Evolutionary conservation across 1,140 invertebrate species (phyloP), one percentile per base, ranked within the genome.

Genomic region (Drosophila tristis): DNA sequence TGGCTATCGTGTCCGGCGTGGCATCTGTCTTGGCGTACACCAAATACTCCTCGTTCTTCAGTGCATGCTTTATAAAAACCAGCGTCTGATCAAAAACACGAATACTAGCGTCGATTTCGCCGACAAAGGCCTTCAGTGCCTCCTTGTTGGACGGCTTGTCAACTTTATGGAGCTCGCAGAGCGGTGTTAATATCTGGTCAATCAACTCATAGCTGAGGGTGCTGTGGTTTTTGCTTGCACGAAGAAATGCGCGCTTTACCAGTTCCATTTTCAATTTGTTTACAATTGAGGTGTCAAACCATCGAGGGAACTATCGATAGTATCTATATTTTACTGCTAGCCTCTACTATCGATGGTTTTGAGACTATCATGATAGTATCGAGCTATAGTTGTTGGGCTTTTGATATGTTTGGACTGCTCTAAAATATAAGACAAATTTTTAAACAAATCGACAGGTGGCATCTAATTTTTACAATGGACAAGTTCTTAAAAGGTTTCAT

Each of bases 171-270:
- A 13, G 45, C 11, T 60, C 50, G 29, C 84, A 89, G 4, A 89
- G 67, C 25, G 79, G 64, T 2, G 48, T 15, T 16, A 89, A 62
- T 60, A 89, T 80, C 0, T 72, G 4, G 2, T 77, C 68, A 45
- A 90, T 84, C 13, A 42, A 8, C 4, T 84, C 61, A 20, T 51
- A 50, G 54, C 64, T 53, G 2, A 89, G 72, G 23, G 53, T 74
- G 25, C 85, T 74, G 35, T 78, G 76, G 20, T 89, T 89, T 13
- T 80, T 89, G 20, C 84, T 89, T 4, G 84, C 79, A 2, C 84
- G 76, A 2, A 80, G 15, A 54, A 89, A 89, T 13, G 61, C 65
- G 11, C 68, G 65, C 25, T 80, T 77, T 0, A 89, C 64, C 25
- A 64, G n/a, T 7, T 81, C 70, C 80, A 85, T 84, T 0, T 7